phyloP scores from a whole-genome alignment of 2,797 vertebrate genomes.

The Mareca penelope region DNA sequence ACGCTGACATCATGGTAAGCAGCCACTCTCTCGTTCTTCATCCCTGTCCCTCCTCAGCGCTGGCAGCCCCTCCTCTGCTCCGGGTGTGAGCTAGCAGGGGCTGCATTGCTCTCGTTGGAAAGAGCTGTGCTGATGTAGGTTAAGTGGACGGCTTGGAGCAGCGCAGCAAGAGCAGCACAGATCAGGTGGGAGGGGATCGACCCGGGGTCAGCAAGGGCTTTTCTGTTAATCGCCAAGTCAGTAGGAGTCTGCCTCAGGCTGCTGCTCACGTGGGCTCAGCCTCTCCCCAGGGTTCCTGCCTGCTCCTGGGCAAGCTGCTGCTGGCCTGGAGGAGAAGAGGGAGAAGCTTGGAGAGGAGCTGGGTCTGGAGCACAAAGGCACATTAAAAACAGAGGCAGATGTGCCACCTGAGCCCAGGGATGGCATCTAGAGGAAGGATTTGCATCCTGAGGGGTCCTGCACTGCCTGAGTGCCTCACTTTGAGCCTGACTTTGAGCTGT shows the following conservation, averaged over 20 bases:
- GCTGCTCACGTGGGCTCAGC: neutral
- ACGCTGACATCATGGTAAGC: conserved; percentile 88
- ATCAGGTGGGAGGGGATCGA: neutral
- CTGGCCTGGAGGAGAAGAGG: neutral
- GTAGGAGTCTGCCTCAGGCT: neutral
- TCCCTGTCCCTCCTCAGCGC: neutral
- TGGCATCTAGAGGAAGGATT: neutral
- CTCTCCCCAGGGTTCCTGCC: neutral
- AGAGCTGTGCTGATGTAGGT: neutral
- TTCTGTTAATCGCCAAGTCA: neutral
- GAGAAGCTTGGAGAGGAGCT: neutral
- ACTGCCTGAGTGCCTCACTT: neutral
- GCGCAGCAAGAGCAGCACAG: neutral
- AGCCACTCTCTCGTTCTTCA: neutral
- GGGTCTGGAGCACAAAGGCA: neutral
- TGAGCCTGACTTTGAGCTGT: neutral
- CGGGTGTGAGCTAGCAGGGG: neutral
- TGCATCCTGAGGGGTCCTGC: neutral
- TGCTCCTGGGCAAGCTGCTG: neutral
- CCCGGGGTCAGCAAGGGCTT: neutral
- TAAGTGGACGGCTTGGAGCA: neutral
- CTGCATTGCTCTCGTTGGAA: neutral
- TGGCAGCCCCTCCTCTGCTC: neutral
- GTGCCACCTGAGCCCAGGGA: neutral
- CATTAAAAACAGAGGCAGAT: neutral